These are phyloP conservation scores for Apotomis turbidana DNA, from an alignment of 2,888 invertebrate species.

Conservation along the genomic window DNA sequence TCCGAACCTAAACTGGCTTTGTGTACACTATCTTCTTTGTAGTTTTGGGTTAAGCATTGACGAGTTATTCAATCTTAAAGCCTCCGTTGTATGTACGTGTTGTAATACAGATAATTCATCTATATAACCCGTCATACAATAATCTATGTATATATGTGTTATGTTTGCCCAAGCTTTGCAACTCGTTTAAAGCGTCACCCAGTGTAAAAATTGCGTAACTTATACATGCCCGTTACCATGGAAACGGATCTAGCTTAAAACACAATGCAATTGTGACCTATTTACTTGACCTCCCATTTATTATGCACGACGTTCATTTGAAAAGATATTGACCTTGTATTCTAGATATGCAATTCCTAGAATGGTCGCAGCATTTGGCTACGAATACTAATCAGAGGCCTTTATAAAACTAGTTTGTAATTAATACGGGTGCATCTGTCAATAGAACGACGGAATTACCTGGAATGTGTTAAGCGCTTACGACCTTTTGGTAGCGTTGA, in stretches of 20 bases:
- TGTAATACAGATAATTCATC: too few species aligned
- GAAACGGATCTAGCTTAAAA: neutral
- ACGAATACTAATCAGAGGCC: slow-evolving; percentile 33
- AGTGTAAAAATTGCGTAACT: too few species aligned
- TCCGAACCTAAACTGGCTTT: too few species aligned
- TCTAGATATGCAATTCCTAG: slow-evolving; percentile 39
- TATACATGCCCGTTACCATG: too few species aligned
- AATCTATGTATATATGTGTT: neutral
- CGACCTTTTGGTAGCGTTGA: neutral
- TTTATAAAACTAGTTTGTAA: slow-evolving; percentile 27
- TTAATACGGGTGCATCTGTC: neutral
- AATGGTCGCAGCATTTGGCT: slow-evolving; percentile 11
- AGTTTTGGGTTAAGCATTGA: too few species aligned
- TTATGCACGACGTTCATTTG: slow-evolving; percentile 33
- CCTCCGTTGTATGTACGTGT: too few species aligned
- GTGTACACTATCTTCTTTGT: too few species aligned
- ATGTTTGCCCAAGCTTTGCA: neutral
- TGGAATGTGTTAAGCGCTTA: neutral
- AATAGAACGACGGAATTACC: neutral
- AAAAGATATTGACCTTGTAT: slow-evolving; percentile 36
- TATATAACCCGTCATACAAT: too few species aligned
- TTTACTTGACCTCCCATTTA: slow-evolving; percentile 36
- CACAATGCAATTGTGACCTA: slow-evolving; percentile 24
- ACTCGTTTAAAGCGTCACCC: neutral
- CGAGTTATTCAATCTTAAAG: too few species aligned